Base-by-base conservation (phyloP, 2,888 invertebrate species). In the Arenicola marina region DNA sequence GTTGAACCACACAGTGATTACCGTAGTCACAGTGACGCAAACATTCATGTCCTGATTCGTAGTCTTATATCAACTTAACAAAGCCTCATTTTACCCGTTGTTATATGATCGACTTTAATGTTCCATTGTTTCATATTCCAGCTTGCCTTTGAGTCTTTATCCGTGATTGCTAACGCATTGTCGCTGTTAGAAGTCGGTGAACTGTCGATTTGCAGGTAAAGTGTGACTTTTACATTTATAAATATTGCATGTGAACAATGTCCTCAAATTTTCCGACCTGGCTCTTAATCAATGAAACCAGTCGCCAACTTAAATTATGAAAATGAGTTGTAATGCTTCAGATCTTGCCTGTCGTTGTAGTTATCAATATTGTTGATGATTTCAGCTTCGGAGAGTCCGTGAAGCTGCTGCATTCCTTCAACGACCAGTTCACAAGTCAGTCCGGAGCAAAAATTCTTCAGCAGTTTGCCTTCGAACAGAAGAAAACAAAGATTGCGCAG, bases 131-230 rank as follows among this genome's bases (percentile, higher is more conserved):
- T n/a, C n/a, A n/a, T n/a, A 7, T 73, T 74, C 18, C 73, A 85
- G 82, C 84, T 98, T 65, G 95, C 98, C 0, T 93, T 97, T 76
- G 95, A 99, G 82, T 95, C 97, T 26, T 87, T 99, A 21, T 93
- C 97, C 0, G 86, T 98, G 28, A 92, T 99, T 15, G 87, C 89
- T 59, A 87, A 90, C 87, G 96, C 98, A 0, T 85, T 99, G 63
- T 92, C 92, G 24, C 87, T 97, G 11, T 86, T 99, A 4, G 98
- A 99, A 86, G 94, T 93, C 59, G 99, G 99, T 0, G 91, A 96
- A 73, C 85, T 99, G 18, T 90, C 92, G 1, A 91, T 99, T 1
- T 86, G 96, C 43, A 95, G 94, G 76, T 99, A 93, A 82, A 48
- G 54, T n/a, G n/a, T n/a, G n/a, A n/a, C n/a, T n/a, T n/a, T n/a